Conservation (phyloP, 1,140 invertebrate genomes). For the Acromyrmex charruanus region DNA sequence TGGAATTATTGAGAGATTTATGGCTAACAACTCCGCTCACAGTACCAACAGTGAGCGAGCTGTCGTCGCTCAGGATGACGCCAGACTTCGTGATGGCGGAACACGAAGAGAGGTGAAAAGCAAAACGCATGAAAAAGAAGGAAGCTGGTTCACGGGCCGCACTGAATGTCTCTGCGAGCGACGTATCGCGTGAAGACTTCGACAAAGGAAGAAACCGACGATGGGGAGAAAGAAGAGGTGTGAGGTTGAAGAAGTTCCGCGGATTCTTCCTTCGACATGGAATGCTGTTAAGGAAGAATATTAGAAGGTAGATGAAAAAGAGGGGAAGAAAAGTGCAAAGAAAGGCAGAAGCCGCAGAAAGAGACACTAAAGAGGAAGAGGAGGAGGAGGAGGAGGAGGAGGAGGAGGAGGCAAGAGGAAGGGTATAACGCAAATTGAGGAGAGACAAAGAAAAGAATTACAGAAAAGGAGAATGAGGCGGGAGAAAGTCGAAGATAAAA, state of each 20-base stretch:
- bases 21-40: not conserved
- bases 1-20: conserved; percentile 25
- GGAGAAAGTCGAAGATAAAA: conserved; percentile 37
- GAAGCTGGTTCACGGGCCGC: not conserved
- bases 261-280: conserved; percentile 48
- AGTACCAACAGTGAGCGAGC: conserved; percentile 36
- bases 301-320: conserved; percentile 45
- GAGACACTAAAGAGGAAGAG: conserved; percentile 18
- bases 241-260: conserved; percentile 9
- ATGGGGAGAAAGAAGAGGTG: conserved; percentile 42
- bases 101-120: conserved; percentile 46
- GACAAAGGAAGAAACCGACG: not conserved
- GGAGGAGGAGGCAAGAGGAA: conserved; percentile 12
- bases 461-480: conserved; percentile 53
- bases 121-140: conserved; percentile 45
- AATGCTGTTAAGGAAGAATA: conserved; percentile 71
- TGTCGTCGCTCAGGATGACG: conserved; percentile 25
- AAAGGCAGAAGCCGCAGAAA: conserved; percentile 49
- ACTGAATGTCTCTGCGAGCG: not conserved
- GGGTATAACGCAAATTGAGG: conserved; percentile 21
- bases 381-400: not conserved
- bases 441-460: conserved; percentile 55
- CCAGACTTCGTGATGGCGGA: conserved; percentile 14
- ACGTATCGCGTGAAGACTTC: conserved; percentile 43
- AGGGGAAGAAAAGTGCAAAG: conserved; percentile 26